Evolutionary conservation across 1,140 invertebrate species (phyloP), one percentile per base, ranked within the genome.

Genomic region (Drosophila punjabiensis): DNA sequence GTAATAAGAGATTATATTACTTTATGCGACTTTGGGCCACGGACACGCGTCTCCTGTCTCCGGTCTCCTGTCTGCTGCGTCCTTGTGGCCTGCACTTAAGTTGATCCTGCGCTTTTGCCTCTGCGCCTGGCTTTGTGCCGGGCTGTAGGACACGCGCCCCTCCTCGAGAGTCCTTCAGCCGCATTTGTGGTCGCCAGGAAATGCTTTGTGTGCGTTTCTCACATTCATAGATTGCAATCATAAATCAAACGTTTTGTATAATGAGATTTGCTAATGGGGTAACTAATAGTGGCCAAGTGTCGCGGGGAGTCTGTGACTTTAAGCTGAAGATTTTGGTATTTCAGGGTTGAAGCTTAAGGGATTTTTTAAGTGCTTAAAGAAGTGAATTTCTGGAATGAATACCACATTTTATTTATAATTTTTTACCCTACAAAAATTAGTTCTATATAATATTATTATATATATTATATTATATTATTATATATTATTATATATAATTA

Each of bases 1-100:
- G 85, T 89, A 89, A 85, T 81, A 88, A 89, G 82, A 90, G 85
- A 89, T 89, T 89, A 89, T 89, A 89, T 85, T 89, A 83, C 86
- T 85, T 90, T 89, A 89, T 89, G 86, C 81, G 85, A 79, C 81
- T 89, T 76, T 88, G 81, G 80, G 67, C 60, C 60, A 80, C 39
- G 78, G 77, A 81, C 74, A 70, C 60, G 79, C 81, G 77, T 74
- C 60, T 68, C 50, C 16, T 53, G 70, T 58, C 53, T 56, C 64
- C 35, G 50, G 52, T 47, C 63, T 32, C 43, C 56, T 30, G 58
- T 45, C 62, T 43, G 18, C 50, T 58, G 73, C 75, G 82, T 86
- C 82, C 80, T 86, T 86, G 84, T 41, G 77, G 68, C 79, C 68
- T 86, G 79, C 71, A 80, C 81, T 83, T 58, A 67, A 83, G 84